These are phyloP conservation scores for Drosophila planitibia DNA, from an alignment of 2,888 invertebrate species.

Conservation along the genomic window DNA sequence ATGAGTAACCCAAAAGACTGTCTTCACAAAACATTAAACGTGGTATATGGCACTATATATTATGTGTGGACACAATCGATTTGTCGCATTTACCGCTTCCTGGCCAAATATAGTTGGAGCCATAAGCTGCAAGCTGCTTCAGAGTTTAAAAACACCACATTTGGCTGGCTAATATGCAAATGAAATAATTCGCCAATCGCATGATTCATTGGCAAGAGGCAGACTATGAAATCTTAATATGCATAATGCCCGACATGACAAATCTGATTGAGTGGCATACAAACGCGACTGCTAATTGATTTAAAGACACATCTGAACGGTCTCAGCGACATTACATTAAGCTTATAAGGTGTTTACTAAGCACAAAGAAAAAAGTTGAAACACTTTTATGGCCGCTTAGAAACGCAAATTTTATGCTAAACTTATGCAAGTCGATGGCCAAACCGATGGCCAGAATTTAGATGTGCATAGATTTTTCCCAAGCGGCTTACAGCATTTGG, in stretches of 20 bases:
- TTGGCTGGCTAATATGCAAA: conserved; percentile 30
- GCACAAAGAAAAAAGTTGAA: conserved; percentile 30
- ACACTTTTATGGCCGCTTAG: conserved; percentile 57
- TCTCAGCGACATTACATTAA: conserved; percentile 64
- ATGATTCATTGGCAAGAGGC: conserved; percentile 28
- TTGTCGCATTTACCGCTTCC: conserved; percentile 33
- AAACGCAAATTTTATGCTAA: conserved; percentile 67
- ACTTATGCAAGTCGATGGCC: conserved; percentile 59
- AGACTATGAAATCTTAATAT: conserved; percentile 32
- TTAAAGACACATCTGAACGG: conserved; percentile 65
- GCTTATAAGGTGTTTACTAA: conserved; percentile 78
- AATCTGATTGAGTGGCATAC: conserved; percentile 44
- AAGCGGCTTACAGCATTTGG: conserved; percentile 47
- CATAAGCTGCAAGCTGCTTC: background rate
- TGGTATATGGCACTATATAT: conserved; percentile 1
- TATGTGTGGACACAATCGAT: conserved; percentile 25
- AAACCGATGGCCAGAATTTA: conserved; percentile 57
- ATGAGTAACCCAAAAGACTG: background rate
- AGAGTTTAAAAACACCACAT: conserved; percentile 4
- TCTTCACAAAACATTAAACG: background rate
- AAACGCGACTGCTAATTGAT: conserved; percentile 66
- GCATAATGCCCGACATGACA: conserved; percentile 16
- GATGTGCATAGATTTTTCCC: conserved; percentile 60
- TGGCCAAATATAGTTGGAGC: conserved; percentile 30
- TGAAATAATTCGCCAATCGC: conserved; percentile 10